Evolutionary conservation across 2,113 vertebrate species (phyloP).

Genomic region (Tautogolabrus adspersus): DNA sequence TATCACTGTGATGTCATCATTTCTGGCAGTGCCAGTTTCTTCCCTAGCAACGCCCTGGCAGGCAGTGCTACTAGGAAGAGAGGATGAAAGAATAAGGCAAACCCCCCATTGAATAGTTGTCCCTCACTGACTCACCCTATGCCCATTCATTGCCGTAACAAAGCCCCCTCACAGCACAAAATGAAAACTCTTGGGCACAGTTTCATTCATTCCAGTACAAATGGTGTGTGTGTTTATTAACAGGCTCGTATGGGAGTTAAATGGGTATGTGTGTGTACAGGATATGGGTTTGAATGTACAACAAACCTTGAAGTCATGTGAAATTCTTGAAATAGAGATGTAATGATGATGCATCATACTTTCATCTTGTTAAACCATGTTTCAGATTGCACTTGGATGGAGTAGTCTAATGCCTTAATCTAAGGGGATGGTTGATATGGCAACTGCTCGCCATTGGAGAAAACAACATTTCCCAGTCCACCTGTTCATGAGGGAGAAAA

Average conservation of each 20-base stretch:
- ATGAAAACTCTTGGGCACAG: conserved; percentile 45
- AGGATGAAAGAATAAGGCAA: conserved; percentile 45
- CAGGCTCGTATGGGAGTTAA: conserved; percentile 5
- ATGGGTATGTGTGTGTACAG: neutral
- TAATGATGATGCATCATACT: conserved; percentile 5
- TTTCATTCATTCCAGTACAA: conserved; percentile 36
- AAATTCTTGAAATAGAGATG: neutral
- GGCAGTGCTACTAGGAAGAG: conserved; percentile 50
- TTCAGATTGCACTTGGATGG: conserved; percentile 25
- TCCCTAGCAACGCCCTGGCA: conserved; percentile 64
- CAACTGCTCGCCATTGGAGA: conserved; percentile 44
- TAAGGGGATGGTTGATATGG: conserved; percentile 60
- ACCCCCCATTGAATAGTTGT: conserved; percentile 54
- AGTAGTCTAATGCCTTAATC: conserved; percentile 39
- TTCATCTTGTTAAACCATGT: conserved; percentile 2
- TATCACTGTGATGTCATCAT: conserved; percentile 63
- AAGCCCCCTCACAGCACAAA: conserved; percentile 44
- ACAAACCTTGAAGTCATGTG: neutral
- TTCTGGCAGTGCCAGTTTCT: conserved; percentile 53
- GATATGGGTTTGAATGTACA: conserved; percentile 9
- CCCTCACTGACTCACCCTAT: conserved; percentile 57
- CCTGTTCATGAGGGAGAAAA: conserved; percentile 50
- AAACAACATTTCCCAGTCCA: conserved; percentile 44
- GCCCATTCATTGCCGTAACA: conserved; percentile 51
- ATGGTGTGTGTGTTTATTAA: conserved; percentile 36